Evolutionary conservation across 2,888 invertebrate species (phyloP), one percentile per base, ranked within the genome.

Genomic region (Syrphus vitripennis): DNA sequence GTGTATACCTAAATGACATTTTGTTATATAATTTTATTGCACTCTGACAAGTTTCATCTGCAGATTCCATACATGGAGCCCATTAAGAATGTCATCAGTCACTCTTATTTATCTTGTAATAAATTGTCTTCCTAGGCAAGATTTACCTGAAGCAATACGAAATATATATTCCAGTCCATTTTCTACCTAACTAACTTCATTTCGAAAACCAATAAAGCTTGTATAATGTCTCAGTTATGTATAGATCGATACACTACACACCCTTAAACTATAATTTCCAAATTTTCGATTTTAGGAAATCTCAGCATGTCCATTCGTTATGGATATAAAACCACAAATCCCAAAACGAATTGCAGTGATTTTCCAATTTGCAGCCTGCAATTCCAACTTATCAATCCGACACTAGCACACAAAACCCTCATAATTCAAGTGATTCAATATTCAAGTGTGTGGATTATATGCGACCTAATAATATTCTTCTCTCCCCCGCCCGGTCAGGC

Each of bases 311-410:
- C 48, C 75, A 80, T 67, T 71, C 24, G 70, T 76, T 59, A 59
- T n/a, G 37, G 77, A 65, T 16, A 65, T 50, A 70, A 63, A 65
- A 86, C 82, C 82, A 74, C 82, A 86, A 82, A 86, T 86, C 86
- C 74, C 74, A 45, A 26, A 86, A 86, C 77, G 78, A 86, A 86
- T 86, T 82, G 86, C 86, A 86, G 82, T 86, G 86, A 86, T 86
- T 86, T 74, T 70, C 86, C 86, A 86, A 86, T 86, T 86, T 86
- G 86, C 86, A 82, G 82, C 16, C 86, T 82, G 86, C 86, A 86
- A 82, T 61, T 59, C 34, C 69, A 86, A 82, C 82, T 86, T 86
- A 86, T 86, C 82, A 69, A 70, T 72, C 77, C 74, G 63, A 74
- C 86, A 86, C 86, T 74, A 72, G 70, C 74, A 86, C 82, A 74